Percentiles rank a stretch among this genome's conserved stretches.
These are phyloP conservation scores for Hiodon tergisus DNA, from an alignment of 2,113 vertebrate genomes.

Conservation along the genomic window DNA sequence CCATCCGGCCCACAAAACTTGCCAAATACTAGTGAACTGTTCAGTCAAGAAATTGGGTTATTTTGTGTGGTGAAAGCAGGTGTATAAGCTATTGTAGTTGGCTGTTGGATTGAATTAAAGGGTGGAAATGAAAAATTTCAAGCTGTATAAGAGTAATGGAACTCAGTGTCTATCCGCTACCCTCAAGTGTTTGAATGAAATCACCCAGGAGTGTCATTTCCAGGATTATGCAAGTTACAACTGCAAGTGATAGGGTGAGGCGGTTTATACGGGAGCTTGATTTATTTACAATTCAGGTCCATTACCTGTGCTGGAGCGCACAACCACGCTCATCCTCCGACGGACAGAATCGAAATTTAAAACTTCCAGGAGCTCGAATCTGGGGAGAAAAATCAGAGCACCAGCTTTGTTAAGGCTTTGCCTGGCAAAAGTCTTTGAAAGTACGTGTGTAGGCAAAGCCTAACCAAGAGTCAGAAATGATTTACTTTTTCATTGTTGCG, in stretches of 20 bases:
- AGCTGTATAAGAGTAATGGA: no score
- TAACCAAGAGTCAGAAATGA: no score
- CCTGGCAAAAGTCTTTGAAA: neutral
- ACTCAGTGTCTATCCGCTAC: no score
- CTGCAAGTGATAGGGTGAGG: neutral
- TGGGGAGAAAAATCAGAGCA: slow-evolving; percentile 40
- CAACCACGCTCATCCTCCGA: slow-evolving; percentile 93
- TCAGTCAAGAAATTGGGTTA: neutral
- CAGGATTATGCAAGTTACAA: no score
- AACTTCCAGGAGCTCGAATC: slow-evolving; percentile 85
- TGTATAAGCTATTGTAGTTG: neutral
- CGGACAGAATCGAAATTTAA: slow-evolving; percentile 92
- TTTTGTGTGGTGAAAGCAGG: neutral
- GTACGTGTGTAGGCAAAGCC: no score
- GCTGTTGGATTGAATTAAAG: neutral
- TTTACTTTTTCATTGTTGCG: no score
- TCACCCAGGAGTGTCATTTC: no score
- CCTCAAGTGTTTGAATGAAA: no score
- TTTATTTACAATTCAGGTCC: neutral
- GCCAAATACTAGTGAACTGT: neutral
- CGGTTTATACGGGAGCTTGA: neutral
- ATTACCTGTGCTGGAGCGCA: slow-evolving; percentile 73
- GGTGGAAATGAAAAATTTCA: no score
- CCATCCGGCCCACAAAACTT: neutral
- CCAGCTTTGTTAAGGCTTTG: neutral